These are phyloP conservation scores for Mugil cephalus DNA, from an alignment of 2,113 vertebrate genomes.

Conservation along the genomic window DNA sequence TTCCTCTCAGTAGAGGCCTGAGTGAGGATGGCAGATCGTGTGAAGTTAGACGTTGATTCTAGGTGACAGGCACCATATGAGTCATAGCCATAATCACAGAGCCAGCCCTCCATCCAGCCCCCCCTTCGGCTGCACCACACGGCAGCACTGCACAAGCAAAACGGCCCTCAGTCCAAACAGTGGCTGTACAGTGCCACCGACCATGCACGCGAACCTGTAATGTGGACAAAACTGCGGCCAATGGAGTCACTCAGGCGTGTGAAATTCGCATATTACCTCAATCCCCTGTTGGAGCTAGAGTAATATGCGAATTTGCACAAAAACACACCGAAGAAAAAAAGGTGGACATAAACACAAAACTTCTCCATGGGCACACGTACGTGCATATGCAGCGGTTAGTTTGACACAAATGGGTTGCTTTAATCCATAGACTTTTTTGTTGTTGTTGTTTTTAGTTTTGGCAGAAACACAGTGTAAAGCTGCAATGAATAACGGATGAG, in stretches of 20 bases:
- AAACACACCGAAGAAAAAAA: background rate
- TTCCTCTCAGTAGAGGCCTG: constrained; percentile 36
- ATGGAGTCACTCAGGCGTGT: background rate
- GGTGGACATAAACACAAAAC: too few species aligned
- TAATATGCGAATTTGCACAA: background rate
- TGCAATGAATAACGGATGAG: background rate
- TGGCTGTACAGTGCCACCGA: background rate
- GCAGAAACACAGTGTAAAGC: background rate
- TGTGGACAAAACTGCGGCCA: background rate
- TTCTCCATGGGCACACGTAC: too few species aligned
- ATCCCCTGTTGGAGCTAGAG: background rate
- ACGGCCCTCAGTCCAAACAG: constrained; percentile 32
- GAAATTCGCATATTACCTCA: background rate
- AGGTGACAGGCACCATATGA: constrained; percentile 79
- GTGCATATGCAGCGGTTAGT: too few species aligned
- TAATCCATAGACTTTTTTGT: too few species aligned
- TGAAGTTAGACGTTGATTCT: constrained; percentile 79
- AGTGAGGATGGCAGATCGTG: constrained; percentile 64
- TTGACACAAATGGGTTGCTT: too few species aligned
- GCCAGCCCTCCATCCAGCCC: constrained; percentile 11
- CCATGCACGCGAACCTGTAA: constrained; percentile 9
- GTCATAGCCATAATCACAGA: constrained; percentile 77
- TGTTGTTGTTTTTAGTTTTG: background rate
- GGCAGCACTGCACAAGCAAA: constrained; percentile 42
- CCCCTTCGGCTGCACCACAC: constrained; percentile 34